Evolutionary conservation across 2,797 vertebrate species (phyloP), one percentile per base, ranked within the genome.

Genomic region (Labroides dimidiatus): DNA sequence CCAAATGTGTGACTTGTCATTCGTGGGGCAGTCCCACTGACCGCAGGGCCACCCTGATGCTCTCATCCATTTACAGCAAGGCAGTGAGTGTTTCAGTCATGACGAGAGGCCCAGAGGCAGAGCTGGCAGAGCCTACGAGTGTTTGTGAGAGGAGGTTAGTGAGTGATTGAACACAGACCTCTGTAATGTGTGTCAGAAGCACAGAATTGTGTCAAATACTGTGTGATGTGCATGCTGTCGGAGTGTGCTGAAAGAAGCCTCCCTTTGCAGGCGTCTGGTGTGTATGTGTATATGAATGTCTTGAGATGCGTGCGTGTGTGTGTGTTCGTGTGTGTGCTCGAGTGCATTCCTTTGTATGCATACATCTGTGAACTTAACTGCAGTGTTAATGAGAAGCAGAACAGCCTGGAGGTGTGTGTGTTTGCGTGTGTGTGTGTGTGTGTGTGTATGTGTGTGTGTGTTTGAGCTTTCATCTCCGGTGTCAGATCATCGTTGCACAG

Each of bases 381-480:
- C 59, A 8, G 81, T 69, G 81, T 78, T 90, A 86, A 90, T 80
- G 87, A 89, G 87, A 88, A 84, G 77, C 81, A 85, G 75, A 80
- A 33, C 64, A 57, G 77, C 82, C 77, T 59, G 49, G 45, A 81
- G 76, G 68, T 61, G 70, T 71, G 62, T 64, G 74, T 49, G 59
- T 71, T 59, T 64, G 74, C 45, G 59, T 51, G 49, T 36, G 62
- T 52, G 45, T 50, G 55, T 57, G 64, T 45, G 62, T 60, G 48
- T 62, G 50, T 63, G 61, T 56, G 45, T 33, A 47, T 39, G 37
- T 39, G 37, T 19, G 24, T 30, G 12, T 1, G 19, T 21, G 67
- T 64, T n/a, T 48, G 65, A 69, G 73, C 59, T 83, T 78, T 78
- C 82, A 78, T 87, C 87, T 86, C 78, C 71, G 51, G 84, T 87